Base-by-base conservation (phyloP, 2,888 invertebrate genomes). In the Eucriotettix oculatus region DNA sequence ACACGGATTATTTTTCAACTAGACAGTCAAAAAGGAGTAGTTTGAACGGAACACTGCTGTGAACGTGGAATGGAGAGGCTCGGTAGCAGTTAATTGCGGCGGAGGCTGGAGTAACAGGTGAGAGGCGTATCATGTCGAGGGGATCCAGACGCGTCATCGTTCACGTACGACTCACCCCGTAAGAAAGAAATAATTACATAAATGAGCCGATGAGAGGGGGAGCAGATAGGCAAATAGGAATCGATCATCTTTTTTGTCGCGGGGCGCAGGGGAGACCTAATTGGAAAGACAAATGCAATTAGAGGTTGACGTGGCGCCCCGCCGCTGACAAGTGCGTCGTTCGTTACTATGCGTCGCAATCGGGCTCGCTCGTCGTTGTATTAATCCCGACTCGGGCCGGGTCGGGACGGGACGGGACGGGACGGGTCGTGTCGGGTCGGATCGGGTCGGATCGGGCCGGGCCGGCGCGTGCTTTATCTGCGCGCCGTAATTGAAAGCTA, bases 401-500 rank as follows among this genome's bases (percentile, higher is more conserved):
- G 42, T 9, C 14, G 54, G 14, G 14, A 10, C 54, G 16, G 16
- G 17, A 9, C 17, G 54, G 16, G 17, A 9, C 16, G 9, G 54
- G 17, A 9, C 17, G 40, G n/a, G 60, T 59, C 61, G 61, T 59
- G 59, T 29, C 40, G 10, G 14, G n/a, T 41, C 41, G 41, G 9
- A 14, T 9, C 14, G 54, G 14, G 14, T 9, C 54, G 16, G 16
- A 12, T 12, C 17, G 54, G 16, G 17, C 10, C 16, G 9, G 54
- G 17, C 16, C 17, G 40, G n/a, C 60, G 61, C 61, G 61, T 59
- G 59, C 52, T 54, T 54, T 62, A 62, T 62, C 62, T 62, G 54
- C 29, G 44, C 43, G 54, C 16, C 16, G 54, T 62, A 62, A 62
- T 62, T 62, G 62, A 62, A 61, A 62, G 62, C 60, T 62, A 62